Evolutionary conservation across 2,888 invertebrate genomes (phyloP), one percentile per base, ranked within the genome.

Genomic region (Drosophila emarginata): DNA sequence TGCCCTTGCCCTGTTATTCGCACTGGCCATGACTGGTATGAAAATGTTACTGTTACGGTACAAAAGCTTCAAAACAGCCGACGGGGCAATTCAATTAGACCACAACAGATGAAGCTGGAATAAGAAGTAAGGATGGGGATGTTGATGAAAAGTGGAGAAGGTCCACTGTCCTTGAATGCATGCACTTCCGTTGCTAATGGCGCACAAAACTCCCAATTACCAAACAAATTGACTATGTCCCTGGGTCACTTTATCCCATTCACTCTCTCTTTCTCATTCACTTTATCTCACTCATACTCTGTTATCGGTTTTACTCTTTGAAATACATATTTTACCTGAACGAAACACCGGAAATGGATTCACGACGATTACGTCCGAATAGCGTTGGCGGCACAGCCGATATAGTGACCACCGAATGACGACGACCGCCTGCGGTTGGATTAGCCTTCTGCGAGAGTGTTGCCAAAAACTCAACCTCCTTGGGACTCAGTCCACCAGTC

Each of bases 371-470:
- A 54, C 96, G 94, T 0, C 96, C 96, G 80, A 96, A 96, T n/a
- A 96, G 91, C 40, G 95, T 94, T 62, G 95, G 94, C 2, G 96
- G 96, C 64, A 96, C 95, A 87, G 95, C 94, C 18, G 96, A 96
- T 88, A 97, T 97, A 78, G 96, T 97, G 52, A 97, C 96, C 74
- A 97, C 96, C 74, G 96, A 96, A 92, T 97, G 96, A 83, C 96
- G 94, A 78, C 97, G 93, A 2, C 96, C 96, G 4, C 95, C 96
- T 7, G 94, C 94, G 2, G 95, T 95, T 39, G 95, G 87, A 80
- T 89, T 88, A 72, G 85, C 78, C 21, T 95, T 94, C 87, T 95
- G 94, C 74, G 96, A 95, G 50, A 97, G 93, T 2, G 97, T 97
- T n/a, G 97, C 96, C 74, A 97, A 91, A 91, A 97, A 97, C 45